These are phyloP conservation scores for Odontamblyopus rebecca DNA, from an alignment of 2,797 vertebrate species.

Conservation along the genomic window DNA sequence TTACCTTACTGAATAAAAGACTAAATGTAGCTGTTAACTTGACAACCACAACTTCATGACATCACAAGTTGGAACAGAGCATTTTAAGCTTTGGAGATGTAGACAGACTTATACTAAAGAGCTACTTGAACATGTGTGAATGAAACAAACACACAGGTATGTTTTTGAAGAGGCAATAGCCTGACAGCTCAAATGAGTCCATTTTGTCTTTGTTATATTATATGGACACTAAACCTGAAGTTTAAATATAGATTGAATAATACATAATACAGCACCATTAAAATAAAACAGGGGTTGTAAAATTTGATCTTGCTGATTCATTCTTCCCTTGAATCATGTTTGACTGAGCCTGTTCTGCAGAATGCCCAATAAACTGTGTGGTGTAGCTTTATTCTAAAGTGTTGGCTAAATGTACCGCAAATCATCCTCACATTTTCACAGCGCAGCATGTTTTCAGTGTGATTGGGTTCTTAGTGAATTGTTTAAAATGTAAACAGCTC, in stretches of 20 bases:
- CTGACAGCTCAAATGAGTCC: too few species aligned
- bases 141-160: too few species aligned
- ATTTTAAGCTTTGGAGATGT: too few species aligned
- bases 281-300: neutral
- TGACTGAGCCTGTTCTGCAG: neutral
- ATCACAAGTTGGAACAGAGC: too few species aligned
- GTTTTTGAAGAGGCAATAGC: too few species aligned
- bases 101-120: too few species aligned
- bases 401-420: conserved; percentile 5
- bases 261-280: neutral
- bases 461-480: neutral
- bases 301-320: neutral
- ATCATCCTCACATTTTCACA: conserved; percentile 11
- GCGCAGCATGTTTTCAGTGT: conserved; percentile 10
- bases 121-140: too few species aligned
- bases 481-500: conserved; percentile 14
- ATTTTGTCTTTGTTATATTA: too few species aligned
- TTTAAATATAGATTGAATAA: neutral
- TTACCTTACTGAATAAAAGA: too few species aligned
- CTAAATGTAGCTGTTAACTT: too few species aligned
- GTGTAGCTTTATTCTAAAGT: neutral
- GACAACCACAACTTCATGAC: too few species aligned
- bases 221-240: neutral
- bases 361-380: neutral
- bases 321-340: neutral